Base-by-base conservation (phyloP, 2,888 invertebrate genomes). In the Aspidiotus rigidus region DNA sequence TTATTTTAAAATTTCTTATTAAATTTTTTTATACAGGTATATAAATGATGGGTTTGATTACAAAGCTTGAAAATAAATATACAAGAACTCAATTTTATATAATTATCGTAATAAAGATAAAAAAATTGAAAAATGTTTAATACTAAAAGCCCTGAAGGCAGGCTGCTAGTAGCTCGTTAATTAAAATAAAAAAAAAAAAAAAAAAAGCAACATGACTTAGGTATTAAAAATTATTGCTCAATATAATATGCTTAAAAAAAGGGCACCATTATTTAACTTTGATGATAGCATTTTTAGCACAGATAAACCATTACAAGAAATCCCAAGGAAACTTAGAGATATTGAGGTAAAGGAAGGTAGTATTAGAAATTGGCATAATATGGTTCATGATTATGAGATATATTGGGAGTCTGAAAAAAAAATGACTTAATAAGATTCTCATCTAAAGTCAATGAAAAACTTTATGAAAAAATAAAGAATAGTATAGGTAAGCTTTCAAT, bases 31-130 rank as follows among this genome's bases (percentile, higher is more conserved):
- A 10, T n/a, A n/a, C n/a, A n/a, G n/a, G n/a, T 28, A 39, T 39
- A 39, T 60, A 60, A 60, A 60, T 56, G 15, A 56, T 60, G 39
- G 60, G 28, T 8, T 60, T 28, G 28, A 60, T 60, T 60, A 60
- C 60, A 60, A 60, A 60, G 60, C 39, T 60, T 28, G 28, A 60
- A 60, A 60, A 60, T 16, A 10, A 10, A 16, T 60, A 28, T 28
- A 60, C 39, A 60, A 60, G 60, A 60, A 60, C 11, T 60, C 60
- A 60, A 60, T n/a, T n/a, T 60, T 60, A 60, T 39, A 60, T 60
- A 60, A 60, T 60, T 60, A 60, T 60, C 28, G 60, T n/a, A n/a
- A n/a, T 28, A 60, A 60, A 60, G 60, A 16, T 15, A 60, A 60
- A 28, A 60, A 60, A 15, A 60, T 39, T 17, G 11, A 11, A 40